Conservation (phyloP, 2,888 invertebrate genomes). For the Mellilla xanthometata region DNA sequence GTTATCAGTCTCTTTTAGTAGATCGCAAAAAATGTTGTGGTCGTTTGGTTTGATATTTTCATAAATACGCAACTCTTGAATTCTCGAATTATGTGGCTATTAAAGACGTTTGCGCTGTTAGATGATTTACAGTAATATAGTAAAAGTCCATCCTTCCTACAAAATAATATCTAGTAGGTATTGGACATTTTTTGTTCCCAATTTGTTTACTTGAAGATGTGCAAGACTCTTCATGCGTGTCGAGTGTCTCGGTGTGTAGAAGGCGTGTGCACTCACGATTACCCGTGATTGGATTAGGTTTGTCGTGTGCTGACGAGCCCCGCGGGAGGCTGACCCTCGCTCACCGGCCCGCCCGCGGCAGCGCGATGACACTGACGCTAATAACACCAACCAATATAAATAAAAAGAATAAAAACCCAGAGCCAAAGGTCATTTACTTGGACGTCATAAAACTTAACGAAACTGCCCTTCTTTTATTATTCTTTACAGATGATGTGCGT, state of each 20-base stretch:
- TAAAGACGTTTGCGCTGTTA: too few species aligned
- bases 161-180: too few species aligned
- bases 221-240: slow-evolving; percentile 11
- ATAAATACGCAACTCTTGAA: too few species aligned
- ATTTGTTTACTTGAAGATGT: neutral
- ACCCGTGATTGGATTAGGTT: slow-evolving; percentile 86
- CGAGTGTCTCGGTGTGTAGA: slow-evolving; percentile 37
- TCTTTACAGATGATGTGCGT: slow-evolving; percentile 43
- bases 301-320: slow-evolving; percentile 83
- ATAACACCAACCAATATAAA: slow-evolving; percentile 55
- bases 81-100: too few species aligned
- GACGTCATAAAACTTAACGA: slow-evolving; percentile 48
- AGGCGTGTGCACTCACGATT: slow-evolving; percentile 62
- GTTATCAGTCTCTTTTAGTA: slow-evolving; percentile 39
- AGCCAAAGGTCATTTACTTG: slow-evolving; percentile 41
- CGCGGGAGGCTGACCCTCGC: slow-evolving; percentile 66
- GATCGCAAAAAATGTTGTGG: neutral
- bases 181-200: too few species aligned
- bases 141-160: too few species aligned
- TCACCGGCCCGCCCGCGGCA: slow-evolving; percentile 66
- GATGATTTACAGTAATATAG: too few species aligned
- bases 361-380: slow-evolving; percentile 59
- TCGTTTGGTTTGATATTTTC: neutral
- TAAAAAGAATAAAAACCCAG: slow-evolving; percentile 61
- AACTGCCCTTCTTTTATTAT: slow-evolving; percentile 49